A percentile compares a stretch with the other conserved stretches of the same genome.
phyloP scores from a whole-genome alignment of 2,888 invertebrate species.

The Galerucella calmariensis region DNA sequence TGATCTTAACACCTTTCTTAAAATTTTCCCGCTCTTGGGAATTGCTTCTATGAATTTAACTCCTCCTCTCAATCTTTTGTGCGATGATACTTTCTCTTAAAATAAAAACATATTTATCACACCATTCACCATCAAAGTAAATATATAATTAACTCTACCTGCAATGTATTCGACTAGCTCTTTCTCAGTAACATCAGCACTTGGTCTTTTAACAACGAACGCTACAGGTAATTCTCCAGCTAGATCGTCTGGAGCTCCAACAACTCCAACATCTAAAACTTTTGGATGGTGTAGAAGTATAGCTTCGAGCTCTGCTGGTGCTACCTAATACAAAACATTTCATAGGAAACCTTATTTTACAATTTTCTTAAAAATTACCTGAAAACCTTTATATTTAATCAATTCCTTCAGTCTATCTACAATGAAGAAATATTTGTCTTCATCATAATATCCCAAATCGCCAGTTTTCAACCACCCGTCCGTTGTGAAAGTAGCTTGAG shows the following conservation, averaged over 20 bases:
- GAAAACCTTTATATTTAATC: slow-evolving; percentile 89
- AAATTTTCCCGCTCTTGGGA: slow-evolving; percentile 68
- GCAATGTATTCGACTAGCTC: slow-evolving; percentile 65
- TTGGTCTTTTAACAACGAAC: slow-evolving; percentile 75
- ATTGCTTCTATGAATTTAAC: slow-evolving; percentile 67
- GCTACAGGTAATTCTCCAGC: slow-evolving; percentile 83
- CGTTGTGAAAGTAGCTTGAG: slow-evolving; percentile 75
- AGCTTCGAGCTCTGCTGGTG: slow-evolving; percentile 89
- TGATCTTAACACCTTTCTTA: slow-evolving; percentile 61
- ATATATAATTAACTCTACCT: slow-evolving; percentile 37
- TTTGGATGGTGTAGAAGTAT: slow-evolving; percentile 77
- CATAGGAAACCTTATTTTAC: too few relatives aligned
- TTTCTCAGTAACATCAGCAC: slow-evolving; percentile 65
- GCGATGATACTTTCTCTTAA: slow-evolving; percentile 70
- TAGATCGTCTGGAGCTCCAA: slow-evolving; percentile 78
- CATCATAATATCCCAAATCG: slow-evolving; percentile 85
- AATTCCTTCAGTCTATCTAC: slow-evolving; percentile 89
- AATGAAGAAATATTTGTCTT: slow-evolving; percentile 82
- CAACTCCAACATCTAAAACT: slow-evolving; percentile 83
- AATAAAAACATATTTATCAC: background rate
- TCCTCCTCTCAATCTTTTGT: slow-evolving; percentile 78
- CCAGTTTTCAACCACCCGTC: slow-evolving; percentile 85
- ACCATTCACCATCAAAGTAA: too few relatives aligned
- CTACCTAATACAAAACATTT: slow-evolving; percentile 55
- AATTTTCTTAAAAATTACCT: slow-evolving; percentile 67